These are phyloP conservation scores for Lamproptera curius DNA, from an alignment of 2,888 invertebrate species.

Conservation along the genomic window DNA sequence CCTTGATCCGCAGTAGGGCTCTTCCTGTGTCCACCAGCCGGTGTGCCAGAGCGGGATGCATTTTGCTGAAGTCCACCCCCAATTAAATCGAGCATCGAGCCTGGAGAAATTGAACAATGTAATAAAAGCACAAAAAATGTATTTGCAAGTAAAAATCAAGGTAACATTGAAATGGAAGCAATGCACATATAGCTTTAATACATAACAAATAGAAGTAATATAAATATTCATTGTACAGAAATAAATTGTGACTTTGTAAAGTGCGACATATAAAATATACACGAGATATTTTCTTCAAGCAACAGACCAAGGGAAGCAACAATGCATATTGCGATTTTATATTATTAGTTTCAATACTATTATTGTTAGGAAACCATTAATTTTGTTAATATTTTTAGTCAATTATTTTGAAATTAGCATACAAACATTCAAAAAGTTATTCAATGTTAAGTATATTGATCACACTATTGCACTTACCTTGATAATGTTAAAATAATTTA, in stretches of 20 bases:
- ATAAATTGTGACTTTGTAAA: neutral
- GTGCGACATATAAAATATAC: too few relatives aligned
- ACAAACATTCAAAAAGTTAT: too few relatives aligned
- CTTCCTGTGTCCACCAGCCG: slow-evolving; percentile 85
- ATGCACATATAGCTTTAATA: too few relatives aligned
- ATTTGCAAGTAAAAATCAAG: too few relatives aligned
- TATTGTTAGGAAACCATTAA: slow-evolving; percentile 4
- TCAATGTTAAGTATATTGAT: too few relatives aligned
- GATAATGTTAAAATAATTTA: too few relatives aligned
- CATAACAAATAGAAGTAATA: too few relatives aligned
- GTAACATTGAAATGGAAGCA: too few relatives aligned
- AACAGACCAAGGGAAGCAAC: slow-evolving; percentile 67
- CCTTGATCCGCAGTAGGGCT: slow-evolving; percentile 93
- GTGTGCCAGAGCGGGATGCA: slow-evolving; percentile 88
- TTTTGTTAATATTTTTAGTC: too few relatives aligned
- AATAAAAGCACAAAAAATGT: neutral
- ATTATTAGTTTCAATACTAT: slow-evolving; percentile 22
- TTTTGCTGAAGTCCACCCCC: slow-evolving; percentile 77
- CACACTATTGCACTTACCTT: too few relatives aligned
- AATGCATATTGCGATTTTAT: slow-evolving; percentile 66
- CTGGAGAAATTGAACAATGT: slow-evolving; percentile 30
- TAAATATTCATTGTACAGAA: too few relatives aligned
- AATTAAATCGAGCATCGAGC: slow-evolving; percentile 83
- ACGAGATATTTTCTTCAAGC: slow-evolving; percentile 40
- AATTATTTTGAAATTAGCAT: too few relatives aligned